Evolutionary conservation across 37 sponge, comb jelly and placozoan species (phyloP).

Genomic region (Beroe forskalii): DNA sequence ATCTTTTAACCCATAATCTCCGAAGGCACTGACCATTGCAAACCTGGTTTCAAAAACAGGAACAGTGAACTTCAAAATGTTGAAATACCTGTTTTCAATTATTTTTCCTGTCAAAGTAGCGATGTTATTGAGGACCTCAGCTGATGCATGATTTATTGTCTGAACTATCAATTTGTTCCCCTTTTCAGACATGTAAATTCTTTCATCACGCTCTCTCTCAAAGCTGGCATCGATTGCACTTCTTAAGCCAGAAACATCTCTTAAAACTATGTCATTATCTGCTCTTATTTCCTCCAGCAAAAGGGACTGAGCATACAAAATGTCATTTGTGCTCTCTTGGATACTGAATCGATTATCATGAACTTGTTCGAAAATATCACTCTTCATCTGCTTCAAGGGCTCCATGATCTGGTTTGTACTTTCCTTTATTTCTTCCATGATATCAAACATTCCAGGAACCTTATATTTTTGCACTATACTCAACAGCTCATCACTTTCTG

Average conservation of each 20-base stretch:
- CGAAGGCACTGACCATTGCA: neutral
- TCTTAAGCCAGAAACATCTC: neutral
- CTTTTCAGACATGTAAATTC: neutral
- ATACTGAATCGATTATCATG: neutral
- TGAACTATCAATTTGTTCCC: neutral
- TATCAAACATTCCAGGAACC: constrained; percentile 11
- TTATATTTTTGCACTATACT: neutral
- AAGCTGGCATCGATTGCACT: neutral
- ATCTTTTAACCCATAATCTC: neutral
- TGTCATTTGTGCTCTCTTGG: neutral
- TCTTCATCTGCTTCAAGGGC: neutral
- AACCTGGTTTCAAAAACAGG: neutral
- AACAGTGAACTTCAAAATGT: neutral
- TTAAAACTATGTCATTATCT: neutral
- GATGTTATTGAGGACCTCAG: neutral
- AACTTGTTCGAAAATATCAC: neutral
- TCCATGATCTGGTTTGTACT: neutral
- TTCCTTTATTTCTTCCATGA: neutral
- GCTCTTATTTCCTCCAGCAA: neutral
- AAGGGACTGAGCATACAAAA: neutral
- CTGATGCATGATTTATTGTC: neutral
- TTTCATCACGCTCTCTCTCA: neutral
- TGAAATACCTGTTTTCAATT: neutral
- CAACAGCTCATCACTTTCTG: neutral
- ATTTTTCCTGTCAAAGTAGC: neutral